Evolutionary conservation across 2,113 vertebrate species (phyloP), one percentile per base, ranked within the genome.

Genomic region (Phocoena sinus): DNA sequence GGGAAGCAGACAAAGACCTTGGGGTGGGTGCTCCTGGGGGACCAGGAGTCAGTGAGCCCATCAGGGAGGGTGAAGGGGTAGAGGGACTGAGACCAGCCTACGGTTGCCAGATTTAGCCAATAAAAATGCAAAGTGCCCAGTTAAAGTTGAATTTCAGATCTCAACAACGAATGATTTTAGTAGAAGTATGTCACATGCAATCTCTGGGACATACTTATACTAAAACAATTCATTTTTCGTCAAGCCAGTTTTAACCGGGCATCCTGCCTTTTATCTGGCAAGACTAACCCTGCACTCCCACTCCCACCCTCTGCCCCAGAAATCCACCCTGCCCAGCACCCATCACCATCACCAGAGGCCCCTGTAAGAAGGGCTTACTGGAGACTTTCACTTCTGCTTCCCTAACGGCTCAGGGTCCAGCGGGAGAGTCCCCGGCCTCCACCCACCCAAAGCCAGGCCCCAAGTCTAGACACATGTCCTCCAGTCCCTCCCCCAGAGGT

Each of bases 361-460:
- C 50, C 33, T 2, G 20, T 5, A 20, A 82, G 17, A 67, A 33
- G 4, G 23, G 44, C 9, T 82, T 11, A 26, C 36, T 23, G 25
- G 1, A 11, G 2, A 38, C 80, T 97, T 82, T 97, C 94, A 96
- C 96, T 98, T 98, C 97, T 96, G 92, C 95, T 97, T 97, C n/a
- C 8, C 33, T 44, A 47, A 6, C 18, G 53, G 81, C 96, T 81
- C 23, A 5, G 31, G 7, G 17, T 53, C 23, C 38, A 65, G 21
- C 0, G 28, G 63, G 94, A 84, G 53, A 36, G 21, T 4, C 60
- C 80, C 93, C 6, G 25, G 28, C 25, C 3, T 26, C 74, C 23
- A 44, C 47, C 44, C 12, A 13, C 21, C 63, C 73, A 18, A 53
- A 14, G 26, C 95, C 44, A 53, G 67, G 70, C 67, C 53, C 77